Evolutionary conservation across 2,888 invertebrate genomes (phyloP).

Genomic region (Cyclophora albipunctata): DNA sequence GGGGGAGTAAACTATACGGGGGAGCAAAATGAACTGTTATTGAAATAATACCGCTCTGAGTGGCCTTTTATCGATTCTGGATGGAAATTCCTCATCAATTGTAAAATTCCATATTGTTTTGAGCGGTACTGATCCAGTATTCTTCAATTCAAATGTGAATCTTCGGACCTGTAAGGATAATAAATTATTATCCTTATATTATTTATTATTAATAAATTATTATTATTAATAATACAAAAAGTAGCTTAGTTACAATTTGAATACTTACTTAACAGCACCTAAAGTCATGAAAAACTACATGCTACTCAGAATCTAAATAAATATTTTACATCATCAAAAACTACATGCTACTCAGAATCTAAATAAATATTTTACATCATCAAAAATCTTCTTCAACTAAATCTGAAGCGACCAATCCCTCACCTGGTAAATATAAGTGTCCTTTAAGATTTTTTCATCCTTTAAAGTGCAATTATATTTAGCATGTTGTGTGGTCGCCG

Average conservation of each 20-base stretch:
- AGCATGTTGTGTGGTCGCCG: constrained; percentile 68
- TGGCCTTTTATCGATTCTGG: constrained; percentile 41
- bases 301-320: too few species aligned
- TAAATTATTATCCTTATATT: too few species aligned
- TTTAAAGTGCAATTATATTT: constrained; percentile 58
- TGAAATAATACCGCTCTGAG: too few species aligned
- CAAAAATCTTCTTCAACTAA: too few species aligned
- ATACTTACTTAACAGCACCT: neutral
- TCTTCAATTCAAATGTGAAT: constrained; percentile 50
- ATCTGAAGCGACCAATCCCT: too few species aligned
- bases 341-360: too few species aligned
- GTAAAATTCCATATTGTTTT: constrained; percentile 56
- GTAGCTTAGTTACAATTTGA: neutral
- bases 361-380: too few species aligned
- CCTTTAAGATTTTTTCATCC: constrained; percentile 56
- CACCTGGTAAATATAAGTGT: constrained; percentile 75
- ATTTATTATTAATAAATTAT: too few species aligned
- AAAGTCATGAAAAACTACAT: too few species aligned
- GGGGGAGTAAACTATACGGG: too few species aligned
- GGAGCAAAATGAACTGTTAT: too few species aligned
- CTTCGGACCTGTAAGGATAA: constrained; percentile 36
- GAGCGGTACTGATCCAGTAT: constrained; percentile 53
- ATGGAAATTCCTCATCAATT: constrained; percentile 59
- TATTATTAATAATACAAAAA: neutral
- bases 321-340: too few species aligned